phyloP scores from a whole-genome alignment of 1,140 invertebrate species.

The Epicauta chinensis region DNA sequence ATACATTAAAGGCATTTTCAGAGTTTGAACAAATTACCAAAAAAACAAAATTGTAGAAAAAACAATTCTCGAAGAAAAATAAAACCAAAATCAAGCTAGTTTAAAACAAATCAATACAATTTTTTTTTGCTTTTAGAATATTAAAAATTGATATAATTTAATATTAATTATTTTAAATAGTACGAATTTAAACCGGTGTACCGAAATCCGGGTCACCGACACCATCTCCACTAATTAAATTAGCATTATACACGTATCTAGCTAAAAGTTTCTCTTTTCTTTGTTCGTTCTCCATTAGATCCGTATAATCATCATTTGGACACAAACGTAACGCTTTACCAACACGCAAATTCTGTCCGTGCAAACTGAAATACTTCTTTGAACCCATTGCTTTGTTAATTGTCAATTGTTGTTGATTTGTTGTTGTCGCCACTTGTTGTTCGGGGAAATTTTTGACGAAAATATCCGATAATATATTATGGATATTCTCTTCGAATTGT shows the following conservation, averaged over 20 bases:
- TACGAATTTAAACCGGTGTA: slow-evolving; percentile 48
- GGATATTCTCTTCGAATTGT: slow-evolving; percentile 42
- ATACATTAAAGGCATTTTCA: no score
- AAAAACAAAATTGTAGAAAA: no score
- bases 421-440: slow-evolving; percentile 12
- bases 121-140: no score
- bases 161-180: no score
- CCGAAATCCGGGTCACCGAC: slow-evolving; percentile 56
- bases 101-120: no score
- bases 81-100: no score
- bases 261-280: slow-evolving; percentile 41
- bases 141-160: no score
- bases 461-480: slow-evolving; percentile 40
- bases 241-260: slow-evolving; percentile 41
- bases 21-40: no score
- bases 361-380: slow-evolving; percentile 36
- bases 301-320: slow-evolving; percentile 35
- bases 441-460: slow-evolving; percentile 35
- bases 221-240: slow-evolving; percentile 44
- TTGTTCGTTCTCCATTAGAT: slow-evolving; percentile 29
- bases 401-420: slow-evolving; percentile 9
- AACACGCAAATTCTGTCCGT: slow-evolving; percentile 38
- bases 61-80: no score
- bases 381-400: slow-evolving; percentile 30
- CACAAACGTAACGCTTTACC: slow-evolving; percentile 39